phyloP scores from a whole-genome alignment of 2,888 invertebrate species.

The Lithodes maja region DNA sequence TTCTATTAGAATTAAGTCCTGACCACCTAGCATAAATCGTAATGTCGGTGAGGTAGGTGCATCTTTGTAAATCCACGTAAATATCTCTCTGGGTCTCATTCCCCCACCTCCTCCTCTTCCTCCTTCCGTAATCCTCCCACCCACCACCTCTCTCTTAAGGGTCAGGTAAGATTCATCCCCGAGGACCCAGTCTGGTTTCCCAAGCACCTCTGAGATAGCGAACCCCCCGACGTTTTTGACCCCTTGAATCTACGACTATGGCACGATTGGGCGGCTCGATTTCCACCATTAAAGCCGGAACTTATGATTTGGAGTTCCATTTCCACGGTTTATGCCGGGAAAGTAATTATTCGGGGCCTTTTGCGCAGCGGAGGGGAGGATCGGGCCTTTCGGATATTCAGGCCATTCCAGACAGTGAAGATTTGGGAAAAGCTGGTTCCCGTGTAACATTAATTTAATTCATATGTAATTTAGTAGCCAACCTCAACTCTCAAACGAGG shows the following conservation, averaged over 20 bases:
- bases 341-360: conserved; percentile 44
- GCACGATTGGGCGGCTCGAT: conserved; percentile 54
- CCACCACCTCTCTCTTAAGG: not conserved
- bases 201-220: conserved; percentile 39
- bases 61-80: no score
- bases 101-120: not conserved
- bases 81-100: no score
- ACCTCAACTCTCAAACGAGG: no score
- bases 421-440: no score
- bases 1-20: no score
- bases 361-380: not conserved
- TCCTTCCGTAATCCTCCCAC: not conserved
- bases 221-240: conserved; percentile 42
- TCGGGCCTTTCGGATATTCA: not conserved
- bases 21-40: not conserved
- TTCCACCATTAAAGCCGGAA: conserved; percentile 49
- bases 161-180: conserved; percentile 35
- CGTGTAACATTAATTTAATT: no score
- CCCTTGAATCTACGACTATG: conserved; percentile 52
- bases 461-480: no score
- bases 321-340: conserved; percentile 39
- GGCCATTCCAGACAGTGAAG: not conserved
- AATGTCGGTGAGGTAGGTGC: no score
- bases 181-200: conserved; percentile 49
- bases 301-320: conserved; percentile 52